Conservation (phyloP, 2,797 vertebrate genomes). For the Lerista edwardsae region DNA sequence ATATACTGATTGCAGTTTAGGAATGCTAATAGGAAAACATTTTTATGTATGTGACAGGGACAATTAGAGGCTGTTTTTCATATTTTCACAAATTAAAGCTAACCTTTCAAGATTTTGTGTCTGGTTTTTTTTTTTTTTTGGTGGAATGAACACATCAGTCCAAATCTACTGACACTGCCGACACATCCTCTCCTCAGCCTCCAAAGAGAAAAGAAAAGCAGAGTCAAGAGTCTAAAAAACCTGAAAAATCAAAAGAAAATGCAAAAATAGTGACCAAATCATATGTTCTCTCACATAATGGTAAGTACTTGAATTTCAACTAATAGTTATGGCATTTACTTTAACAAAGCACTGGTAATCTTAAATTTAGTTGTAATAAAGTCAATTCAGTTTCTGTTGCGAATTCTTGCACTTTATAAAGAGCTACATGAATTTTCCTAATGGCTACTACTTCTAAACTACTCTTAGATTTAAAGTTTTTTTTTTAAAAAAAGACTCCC, state of each 20-base stretch:
- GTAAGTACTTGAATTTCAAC: conserved; percentile 69
- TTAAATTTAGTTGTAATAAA: neutral
- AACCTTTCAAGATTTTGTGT: neutral
- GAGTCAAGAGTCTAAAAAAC: conserved; percentile 71
- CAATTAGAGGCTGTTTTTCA: neutral
- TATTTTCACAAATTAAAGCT: neutral
- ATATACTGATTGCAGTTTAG: conserved; percentile 9
- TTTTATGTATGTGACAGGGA: neutral
- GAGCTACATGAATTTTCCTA: neutral
- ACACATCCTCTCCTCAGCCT: conserved; percentile 77
- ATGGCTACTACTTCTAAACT: neutral
- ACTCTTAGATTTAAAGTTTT: neutral
- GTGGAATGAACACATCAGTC: conserved; percentile 76
- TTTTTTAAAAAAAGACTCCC: neutral
- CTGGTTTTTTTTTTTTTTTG: conserved; percentile 54
- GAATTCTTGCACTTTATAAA: neutral
- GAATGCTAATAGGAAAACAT: neutral
- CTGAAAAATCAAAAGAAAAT: conserved; percentile 77
- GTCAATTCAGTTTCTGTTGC: neutral
- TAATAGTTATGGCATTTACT: neutral
- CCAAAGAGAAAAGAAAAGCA: conserved; percentile 76
- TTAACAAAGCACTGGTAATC: neutral
- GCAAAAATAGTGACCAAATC: conserved; percentile 68
- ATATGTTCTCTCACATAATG: conserved; percentile 71
- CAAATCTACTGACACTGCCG: conserved; percentile 82